Conservation (phyloP, 2,888 invertebrate genomes). For the Anthrax anthrax region DNA sequence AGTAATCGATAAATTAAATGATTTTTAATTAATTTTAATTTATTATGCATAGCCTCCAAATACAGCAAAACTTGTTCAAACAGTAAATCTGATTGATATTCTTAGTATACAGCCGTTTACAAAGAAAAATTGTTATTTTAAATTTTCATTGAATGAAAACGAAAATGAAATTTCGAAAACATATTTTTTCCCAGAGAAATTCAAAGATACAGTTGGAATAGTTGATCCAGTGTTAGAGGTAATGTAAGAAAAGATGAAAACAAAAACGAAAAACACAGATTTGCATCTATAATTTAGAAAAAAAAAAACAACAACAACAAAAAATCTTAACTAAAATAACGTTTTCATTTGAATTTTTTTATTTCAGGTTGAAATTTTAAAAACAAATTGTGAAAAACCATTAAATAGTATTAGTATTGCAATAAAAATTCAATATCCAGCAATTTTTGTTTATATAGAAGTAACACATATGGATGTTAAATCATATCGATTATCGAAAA, state of each 20-base stretch:
- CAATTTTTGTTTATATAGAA: conserved; percentile 30
- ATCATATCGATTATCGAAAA: conserved; percentile 26
- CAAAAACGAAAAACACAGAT: too few relatives aligned
- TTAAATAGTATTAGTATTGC: conserved; percentile 22
- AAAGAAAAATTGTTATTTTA: conserved; percentile 21
- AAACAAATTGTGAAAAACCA: conserved; percentile 17
- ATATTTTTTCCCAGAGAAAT: conserved; percentile 47
- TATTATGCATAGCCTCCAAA: conserved; percentile 23
- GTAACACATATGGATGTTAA: conserved; percentile 18
- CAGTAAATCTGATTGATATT: conserved; percentile 21
- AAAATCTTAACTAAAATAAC: too few relatives aligned
- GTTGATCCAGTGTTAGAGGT: conserved; percentile 43
- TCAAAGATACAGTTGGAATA: conserved; percentile 41
- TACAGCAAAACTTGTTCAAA: conserved; percentile 26
- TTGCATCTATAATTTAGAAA: too few relatives aligned
- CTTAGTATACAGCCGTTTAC: conserved; percentile 18
- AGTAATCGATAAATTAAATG: neutral
- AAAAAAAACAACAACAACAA: too few relatives aligned
- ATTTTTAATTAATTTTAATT: neutral
- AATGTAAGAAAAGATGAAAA: too few relatives aligned
- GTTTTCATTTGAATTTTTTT: neutral
- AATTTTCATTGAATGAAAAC: conserved; percentile 39
- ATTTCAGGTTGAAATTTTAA: conserved; percentile 22
- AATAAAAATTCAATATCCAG: conserved; percentile 24
- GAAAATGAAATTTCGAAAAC: conserved; percentile 44